Percentiles rank a stretch among this genome's conserved stretches.
Evolutionary conservation across 2,797 vertebrate genomes (phyloP).

Genomic region (Varecia variegata): DNA sequence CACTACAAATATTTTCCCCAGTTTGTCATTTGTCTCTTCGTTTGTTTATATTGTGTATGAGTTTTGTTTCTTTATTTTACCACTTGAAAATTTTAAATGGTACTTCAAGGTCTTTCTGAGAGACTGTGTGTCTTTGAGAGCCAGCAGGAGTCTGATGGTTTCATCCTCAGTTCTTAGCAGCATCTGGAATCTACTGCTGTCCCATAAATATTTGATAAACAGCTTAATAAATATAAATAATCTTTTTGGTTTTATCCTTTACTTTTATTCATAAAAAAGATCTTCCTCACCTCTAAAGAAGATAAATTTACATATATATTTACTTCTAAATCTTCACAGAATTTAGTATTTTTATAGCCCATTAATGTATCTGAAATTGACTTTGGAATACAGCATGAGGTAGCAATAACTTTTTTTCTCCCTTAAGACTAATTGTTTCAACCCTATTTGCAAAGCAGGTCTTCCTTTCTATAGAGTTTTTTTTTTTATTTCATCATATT

Average conservation of each 20-base stretch:
- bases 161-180: not conserved
- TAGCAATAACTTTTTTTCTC: not conserved
- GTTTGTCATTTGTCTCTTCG: not conserved
- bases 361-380: not conserved
- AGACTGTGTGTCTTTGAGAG: not conserved
- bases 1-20: not conserved
- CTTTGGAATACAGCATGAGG: not conserved
- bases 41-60: not conserved
- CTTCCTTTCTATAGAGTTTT: not conserved
- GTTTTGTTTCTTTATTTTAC: slow-evolving; percentile 20
- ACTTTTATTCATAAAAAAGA: not conserved
- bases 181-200: not conserved
- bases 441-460: not conserved
- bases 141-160: not conserved
- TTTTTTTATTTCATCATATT: no score
- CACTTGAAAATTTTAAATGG: not conserved
- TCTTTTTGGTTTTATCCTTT: not conserved
- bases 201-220: not conserved
- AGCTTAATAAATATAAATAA: not conserved
- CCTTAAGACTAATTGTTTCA: not conserved
- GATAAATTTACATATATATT: not conserved
- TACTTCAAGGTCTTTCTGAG: not conserved
- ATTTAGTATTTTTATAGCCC: not conserved
- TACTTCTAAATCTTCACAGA: not conserved
- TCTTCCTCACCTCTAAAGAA: not conserved